phyloP scores from a whole-genome alignment of 2,113 vertebrate species.

The Nicator chloris region DNA sequence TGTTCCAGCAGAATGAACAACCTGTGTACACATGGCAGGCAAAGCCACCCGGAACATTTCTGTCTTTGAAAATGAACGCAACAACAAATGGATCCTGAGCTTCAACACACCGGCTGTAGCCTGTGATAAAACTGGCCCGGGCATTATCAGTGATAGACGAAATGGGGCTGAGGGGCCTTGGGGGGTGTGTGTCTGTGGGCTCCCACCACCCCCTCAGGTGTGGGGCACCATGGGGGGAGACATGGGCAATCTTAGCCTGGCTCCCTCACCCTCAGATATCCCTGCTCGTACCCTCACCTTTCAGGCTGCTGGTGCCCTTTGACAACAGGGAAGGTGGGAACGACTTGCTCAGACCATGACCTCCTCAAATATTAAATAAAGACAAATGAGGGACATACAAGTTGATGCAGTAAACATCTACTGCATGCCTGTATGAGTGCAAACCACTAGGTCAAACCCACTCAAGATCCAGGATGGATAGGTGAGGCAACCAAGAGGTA shows the following conservation, averaged over 20 bases:
- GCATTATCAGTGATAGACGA: rapidly evolving
- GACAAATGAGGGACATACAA: neutral
- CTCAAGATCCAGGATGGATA: neutral
- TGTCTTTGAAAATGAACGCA: neutral
- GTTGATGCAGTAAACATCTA: neutral
- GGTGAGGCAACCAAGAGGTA: neutral
- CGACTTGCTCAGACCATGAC: rapidly evolving
- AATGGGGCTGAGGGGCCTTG: rapidly evolving
- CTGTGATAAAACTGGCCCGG: neutral
- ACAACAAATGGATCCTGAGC: rapidly evolving
- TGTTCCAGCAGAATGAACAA: neutral
- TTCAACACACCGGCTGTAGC: rapidly evolving
- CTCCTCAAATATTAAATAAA: neutral
- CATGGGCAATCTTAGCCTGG: neutral
- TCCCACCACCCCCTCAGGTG: rapidly evolving
- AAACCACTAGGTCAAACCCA: neutral
- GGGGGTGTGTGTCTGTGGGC: rapidly evolving
- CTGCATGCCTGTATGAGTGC: rapidly evolving
- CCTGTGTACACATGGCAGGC: rapidly evolving
- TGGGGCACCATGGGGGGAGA: rapidly evolving
- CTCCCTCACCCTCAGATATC: neutral
- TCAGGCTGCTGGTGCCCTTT: neutral
- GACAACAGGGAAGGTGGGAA: neutral
- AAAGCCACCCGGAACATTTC: neutral
- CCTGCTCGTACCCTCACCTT: neutral